These are phyloP conservation scores for Myathropa florea DNA, from an alignment of 2,888 invertebrate genomes.

Conservation along the genomic window DNA sequence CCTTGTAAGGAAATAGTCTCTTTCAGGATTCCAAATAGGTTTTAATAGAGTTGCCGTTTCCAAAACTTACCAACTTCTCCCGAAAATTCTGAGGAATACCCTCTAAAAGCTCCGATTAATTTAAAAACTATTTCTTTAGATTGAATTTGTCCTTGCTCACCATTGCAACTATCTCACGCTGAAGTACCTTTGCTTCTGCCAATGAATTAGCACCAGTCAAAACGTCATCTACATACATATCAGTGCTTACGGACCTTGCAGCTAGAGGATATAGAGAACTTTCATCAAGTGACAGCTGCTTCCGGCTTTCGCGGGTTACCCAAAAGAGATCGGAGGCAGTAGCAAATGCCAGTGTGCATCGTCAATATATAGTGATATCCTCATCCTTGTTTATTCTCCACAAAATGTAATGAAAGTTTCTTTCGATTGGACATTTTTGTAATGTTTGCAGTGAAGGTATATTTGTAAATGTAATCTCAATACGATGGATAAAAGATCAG, in stretches of 20 bases:
- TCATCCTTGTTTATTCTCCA: background rate
- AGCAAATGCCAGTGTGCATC: background rate
- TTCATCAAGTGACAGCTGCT: background rate
- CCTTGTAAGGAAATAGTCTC: slow-evolving; percentile 1
- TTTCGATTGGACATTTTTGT: background rate
- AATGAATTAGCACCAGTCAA: slow-evolving; percentile 11
- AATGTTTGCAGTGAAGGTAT: too few relatives aligned
- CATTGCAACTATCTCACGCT: slow-evolving; percentile 10
- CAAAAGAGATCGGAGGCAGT: background rate
- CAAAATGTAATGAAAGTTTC: background rate
- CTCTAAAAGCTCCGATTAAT: slow-evolving; percentile 7
- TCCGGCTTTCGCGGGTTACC: slow-evolving; percentile 5
- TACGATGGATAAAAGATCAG: too few relatives aligned
- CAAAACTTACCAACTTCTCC: background rate
- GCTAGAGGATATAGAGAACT: too few relatives aligned
- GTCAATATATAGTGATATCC: background rate
- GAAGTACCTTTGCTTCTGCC: slow-evolving; percentile 4
- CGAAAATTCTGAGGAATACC: slow-evolving; percentile 3
- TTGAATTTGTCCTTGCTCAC: slow-evolving; percentile 15
- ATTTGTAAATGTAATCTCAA: too few relatives aligned
- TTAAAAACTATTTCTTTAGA: slow-evolving; percentile 24
- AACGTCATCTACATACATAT: slow-evolving; percentile 14
- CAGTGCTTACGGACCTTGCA: background rate
- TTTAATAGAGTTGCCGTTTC: background rate
- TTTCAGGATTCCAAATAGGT: slow-evolving; percentile 19